Evolutionary conservation across 2,888 invertebrate species (phyloP).

Genomic region (Drosophila crucigera): DNA sequence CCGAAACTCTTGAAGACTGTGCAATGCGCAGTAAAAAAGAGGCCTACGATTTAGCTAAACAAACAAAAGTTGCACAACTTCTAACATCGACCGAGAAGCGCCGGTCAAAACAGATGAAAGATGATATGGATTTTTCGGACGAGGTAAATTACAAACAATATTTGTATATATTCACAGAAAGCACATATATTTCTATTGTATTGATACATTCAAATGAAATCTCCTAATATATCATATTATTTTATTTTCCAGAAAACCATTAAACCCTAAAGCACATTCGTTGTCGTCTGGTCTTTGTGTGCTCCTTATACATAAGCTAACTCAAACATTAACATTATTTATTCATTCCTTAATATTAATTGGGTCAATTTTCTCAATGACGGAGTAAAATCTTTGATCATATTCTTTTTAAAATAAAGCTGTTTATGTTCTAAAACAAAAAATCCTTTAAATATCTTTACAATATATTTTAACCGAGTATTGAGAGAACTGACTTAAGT

Average conservation of each 20-base stretch:
- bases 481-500: slow-evolving; percentile 64
- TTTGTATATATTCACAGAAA: background rate
- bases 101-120: slow-evolving; percentile 87
- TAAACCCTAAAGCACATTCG: slow-evolving; percentile 67
- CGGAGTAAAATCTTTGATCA: slow-evolving; percentile 43
- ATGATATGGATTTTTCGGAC: slow-evolving; percentile 82
- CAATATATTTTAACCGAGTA: slow-evolving; percentile 37
- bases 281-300: slow-evolving; percentile 48
- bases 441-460: slow-evolving; percentile 24
- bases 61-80: slow-evolving; percentile 93
- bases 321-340: slow-evolving; percentile 75
- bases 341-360: slow-evolving; percentile 82
- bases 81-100: slow-evolving; percentile 87
- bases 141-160: slow-evolving; percentile 70
- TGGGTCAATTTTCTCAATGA: slow-evolving; percentile 59
- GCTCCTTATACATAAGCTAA: slow-evolving; percentile 68
- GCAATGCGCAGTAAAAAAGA: slow-evolving; percentile 98
- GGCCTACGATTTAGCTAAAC: slow-evolving; percentile 97
- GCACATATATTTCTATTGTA: background rate
- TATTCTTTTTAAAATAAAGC: slow-evolving; percentile 16
- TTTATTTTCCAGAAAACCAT: slow-evolving; percentile 69
- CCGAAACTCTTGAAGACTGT: slow-evolving; percentile 99
- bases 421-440: slow-evolving; percentile 20
- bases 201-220: background rate
- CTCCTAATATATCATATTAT: background rate